phyloP scores from a whole-genome alignment of 2,113 vertebrate species.

The Nothobranchius kuhntae region DNA sequence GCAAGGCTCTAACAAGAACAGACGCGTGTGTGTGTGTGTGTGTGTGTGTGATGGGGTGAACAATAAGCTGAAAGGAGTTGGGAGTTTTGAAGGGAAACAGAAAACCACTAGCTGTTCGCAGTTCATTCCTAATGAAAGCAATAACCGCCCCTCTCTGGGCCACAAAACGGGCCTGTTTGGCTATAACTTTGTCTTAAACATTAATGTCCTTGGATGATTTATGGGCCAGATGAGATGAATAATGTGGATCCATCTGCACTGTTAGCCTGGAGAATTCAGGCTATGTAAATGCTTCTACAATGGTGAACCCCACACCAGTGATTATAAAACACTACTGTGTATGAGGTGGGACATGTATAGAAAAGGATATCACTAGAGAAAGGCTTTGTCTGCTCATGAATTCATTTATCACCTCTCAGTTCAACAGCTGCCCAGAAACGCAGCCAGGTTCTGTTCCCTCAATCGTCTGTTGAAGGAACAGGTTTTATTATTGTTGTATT shows the following conservation, averaged over 20 bases:
- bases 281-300: constrained; percentile 35
- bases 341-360: background rate
- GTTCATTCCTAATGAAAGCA: constrained; percentile 32
- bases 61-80: background rate
- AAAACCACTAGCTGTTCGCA: background rate
- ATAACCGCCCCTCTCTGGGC: constrained; percentile 7
- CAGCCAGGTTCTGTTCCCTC: too few species aligned
- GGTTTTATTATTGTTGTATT: too few species aligned
- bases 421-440: background rate
- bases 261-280: constrained; percentile 43
- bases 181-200: constrained; percentile 19
- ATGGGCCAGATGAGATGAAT: constrained; percentile 46
- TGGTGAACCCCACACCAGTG: constrained; percentile 12
- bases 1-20: too few species aligned
- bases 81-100: background rate
- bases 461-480: too few species aligned
- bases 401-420: background rate
- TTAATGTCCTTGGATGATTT: constrained; percentile 32
- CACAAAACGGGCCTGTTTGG: constrained; percentile 24
- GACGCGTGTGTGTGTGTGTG: too few species aligned
- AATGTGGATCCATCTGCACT: constrained; percentile 18
- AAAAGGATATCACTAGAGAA: background rate
- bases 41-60: background rate
- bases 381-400: background rate
- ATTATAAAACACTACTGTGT: background rate